Conservation (phyloP, 1,140 invertebrate species). For the Geopemphigus sp. region DNA sequence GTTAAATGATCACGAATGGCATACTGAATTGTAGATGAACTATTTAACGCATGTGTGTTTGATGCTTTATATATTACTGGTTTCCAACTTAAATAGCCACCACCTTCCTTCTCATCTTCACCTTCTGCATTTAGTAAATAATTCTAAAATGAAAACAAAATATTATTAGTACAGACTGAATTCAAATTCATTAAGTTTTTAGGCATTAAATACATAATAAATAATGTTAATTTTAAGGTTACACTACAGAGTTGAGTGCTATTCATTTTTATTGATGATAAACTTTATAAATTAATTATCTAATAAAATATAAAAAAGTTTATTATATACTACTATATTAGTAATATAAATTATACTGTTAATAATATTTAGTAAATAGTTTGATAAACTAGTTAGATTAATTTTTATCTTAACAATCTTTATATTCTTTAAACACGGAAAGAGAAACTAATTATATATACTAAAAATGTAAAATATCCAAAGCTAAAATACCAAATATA, state of each 20-base stretch:
- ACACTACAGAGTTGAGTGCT: background rate
- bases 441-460: no score
- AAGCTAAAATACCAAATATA: no score
- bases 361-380: no score
- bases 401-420: no score
- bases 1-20: background rate
- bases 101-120: conserved; percentile 7
- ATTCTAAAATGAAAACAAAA: conserved; percentile 4
- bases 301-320: background rate
- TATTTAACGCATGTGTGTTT: conserved; percentile 36
- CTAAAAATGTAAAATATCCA: no score
- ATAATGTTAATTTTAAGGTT: no score
- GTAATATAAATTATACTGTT: no score
- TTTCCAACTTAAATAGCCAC: conserved; percentile 41
- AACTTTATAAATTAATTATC: background rate
- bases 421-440: no score
- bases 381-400: no score
- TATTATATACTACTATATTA: background rate
- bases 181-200: no score
- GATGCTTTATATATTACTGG: conserved; percentile 34
- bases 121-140: conserved; percentile 20
- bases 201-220: no score
- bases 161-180: background rate
- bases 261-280: background rate
- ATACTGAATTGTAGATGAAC: conserved; percentile 34